Base-by-base conservation (phyloP, 1,140 invertebrate species). In the Philotrypesis tridentata region DNA sequence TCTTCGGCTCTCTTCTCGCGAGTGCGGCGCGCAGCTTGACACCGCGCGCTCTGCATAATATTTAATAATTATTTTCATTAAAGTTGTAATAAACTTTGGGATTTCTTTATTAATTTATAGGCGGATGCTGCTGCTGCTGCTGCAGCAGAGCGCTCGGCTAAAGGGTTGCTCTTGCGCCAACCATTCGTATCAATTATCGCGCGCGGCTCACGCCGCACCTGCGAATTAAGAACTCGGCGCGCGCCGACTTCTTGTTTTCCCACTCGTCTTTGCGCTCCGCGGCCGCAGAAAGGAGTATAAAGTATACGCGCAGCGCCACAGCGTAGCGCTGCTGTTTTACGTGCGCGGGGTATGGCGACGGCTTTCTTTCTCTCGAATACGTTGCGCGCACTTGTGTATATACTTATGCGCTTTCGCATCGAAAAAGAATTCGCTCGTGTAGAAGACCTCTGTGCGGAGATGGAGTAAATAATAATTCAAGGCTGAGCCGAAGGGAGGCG, bases 21-120 rank as follows among this genome's bases (percentile, higher is more conserved):
- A 83, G 79, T 68, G 63, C 76, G 82, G 83, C 86, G 86, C 74
- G 83, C 68, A 84, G 84, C 84, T 90, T 91, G 90, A 91, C 89
- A 90, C 88, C n/a, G 48, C 89, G 89, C 88, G 85, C 82, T 87
- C 82, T 83, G 89, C 89, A 91, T 92, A 91, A 92, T 92, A 92
- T 92, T 91, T 92, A 92, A 92, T 92, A 91, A 92, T 92, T 92
- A 91, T 91, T 91, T 91, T 91, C 89, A 91, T 92, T 92, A 92
- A 89, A 91, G 89, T 91, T 90, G 88, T 90, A 90, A 91, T 91
- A 91, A 91, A 91, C 90, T 92, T 91, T 89, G 88, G 89, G 89
- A 91, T 92, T 37, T 90, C 90, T 91, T 91, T 91, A 92, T 92
- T 92, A 92, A 91, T 92, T 92, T 92, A 92, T 92, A 91, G 90